Base-by-base conservation (phyloP, 30 jellyfish, hydroid and myxozoan species). In the Hydra vulgaris region DNA sequence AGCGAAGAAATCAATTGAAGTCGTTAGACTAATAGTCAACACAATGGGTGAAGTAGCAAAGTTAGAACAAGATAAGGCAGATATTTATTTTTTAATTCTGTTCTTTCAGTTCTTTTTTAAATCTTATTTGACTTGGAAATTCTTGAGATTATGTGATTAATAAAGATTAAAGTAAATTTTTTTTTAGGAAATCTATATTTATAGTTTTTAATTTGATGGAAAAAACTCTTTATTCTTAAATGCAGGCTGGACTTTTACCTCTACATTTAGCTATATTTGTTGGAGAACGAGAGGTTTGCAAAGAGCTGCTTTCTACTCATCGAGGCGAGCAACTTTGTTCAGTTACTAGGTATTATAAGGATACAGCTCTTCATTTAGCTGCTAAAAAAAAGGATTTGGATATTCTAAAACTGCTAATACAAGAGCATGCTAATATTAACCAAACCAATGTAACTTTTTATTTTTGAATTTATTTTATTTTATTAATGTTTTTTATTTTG, bases 201-300 rank as follows among this genome's bases (percentile, higher is more conserved):
- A n/a, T n/a, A n/a, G n/a, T n/a, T n/a, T n/a, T n/a, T n/a, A n/a
- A n/a, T n/a, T n/a, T n/a, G n/a, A n/a, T n/a, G n/a, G n/a, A n/a
- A n/a, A n/a, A n/a, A n/a, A n/a, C n/a, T n/a, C n/a, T n/a, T n/a
- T n/a, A n/a, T n/a, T n/a, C n/a, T n/a, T n/a, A n/a, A n/a, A n/a
- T n/a, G n/a, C n/a, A 87, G 96, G 87, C 77, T 20, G 96, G 96
- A 8, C 54, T 77, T 79, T 54, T 81, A 18, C 96, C 96, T 25
- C 79, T 87, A 61, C 96, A 87, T 80, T 82, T 87, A 18, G 92
- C 96, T 15, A 79, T 84, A 0, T 74, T 88, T 23, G 88, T 88
- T 23, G 92, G 92, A 55, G 79, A 87, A 27, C 25, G 83, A 18
- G 21, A 78, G 77, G 83, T 87, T 25, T 82, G 79, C 12, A 82